Base-by-base conservation (phyloP, 1,140 invertebrate genomes). In the Hyles euphorbiae region DNA sequence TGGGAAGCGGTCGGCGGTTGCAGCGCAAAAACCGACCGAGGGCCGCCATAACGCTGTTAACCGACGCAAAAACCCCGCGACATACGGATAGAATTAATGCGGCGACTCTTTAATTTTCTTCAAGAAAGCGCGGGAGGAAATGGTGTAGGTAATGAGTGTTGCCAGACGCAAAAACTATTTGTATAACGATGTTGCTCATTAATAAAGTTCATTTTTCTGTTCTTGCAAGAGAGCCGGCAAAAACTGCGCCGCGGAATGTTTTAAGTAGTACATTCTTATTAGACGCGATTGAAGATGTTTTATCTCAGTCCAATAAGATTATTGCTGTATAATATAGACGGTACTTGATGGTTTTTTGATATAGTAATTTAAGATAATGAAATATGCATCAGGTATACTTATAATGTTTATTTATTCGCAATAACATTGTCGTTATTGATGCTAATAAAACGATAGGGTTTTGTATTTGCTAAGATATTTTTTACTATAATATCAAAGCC, bases 61-160 rank as follows among this genome's bases (percentile, higher is more conserved):
- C 72, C 61, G 68, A 58, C 55, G 72, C 78, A 87, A 87, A 87
- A 87, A 85, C 77, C 51, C 54, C 68, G 71, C 78, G 73, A 81
- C 82, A 76, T 81, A 84, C 82, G 73, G 78, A 77, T 78, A 77
- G 74, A 80, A 85, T 87, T 85, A 87, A 85, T 87, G 84, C 78
- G 79, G 75, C 77, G 72, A 83, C 75, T 84, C 81, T 87, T 87
- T 87, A 84, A 87, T 85, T 87, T 87, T 83, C 79, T 82, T 83
- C 71, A 83, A 83, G 84, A 85, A 83, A 85, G 79, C 81, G 78
- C 81, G 76, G 76, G 81, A 86, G 83, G 83, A 85, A 87, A 81
- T 74, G 72, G 67, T 74, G 79, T 65, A 61, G 56, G 60, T 82
- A 83, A 83, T 87, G 81, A 80, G 76, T 81, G 79, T 77, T 80